Conservation (phyloP, 2,888 invertebrate species). For the Suillia variegata region DNA sequence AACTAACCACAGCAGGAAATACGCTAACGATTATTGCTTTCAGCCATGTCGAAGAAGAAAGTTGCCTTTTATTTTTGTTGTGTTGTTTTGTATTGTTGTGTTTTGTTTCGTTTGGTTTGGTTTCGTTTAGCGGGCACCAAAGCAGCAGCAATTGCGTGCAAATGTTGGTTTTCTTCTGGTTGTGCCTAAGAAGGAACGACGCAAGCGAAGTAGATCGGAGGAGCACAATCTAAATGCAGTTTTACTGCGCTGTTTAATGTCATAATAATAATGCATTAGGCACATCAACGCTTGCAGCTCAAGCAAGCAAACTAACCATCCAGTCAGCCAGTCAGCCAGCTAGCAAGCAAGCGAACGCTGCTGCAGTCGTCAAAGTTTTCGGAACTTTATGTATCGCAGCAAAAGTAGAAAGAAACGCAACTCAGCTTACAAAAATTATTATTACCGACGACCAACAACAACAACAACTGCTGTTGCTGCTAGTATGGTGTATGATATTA, state of each 20-base stretch:
- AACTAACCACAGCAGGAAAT: constrained; percentile 14
- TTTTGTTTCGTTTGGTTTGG: not conserved
- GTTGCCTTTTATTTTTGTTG: constrained; percentile 18
- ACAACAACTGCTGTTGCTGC: no score
- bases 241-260: constrained; percentile 40
- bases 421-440: constrained; percentile 6
- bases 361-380: constrained; percentile 1
- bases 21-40: constrained; percentile 24
- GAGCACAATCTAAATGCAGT: constrained; percentile 18
- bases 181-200: not conserved
- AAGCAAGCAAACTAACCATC: no score
- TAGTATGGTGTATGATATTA: not conserved
- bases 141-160: constrained; percentile 47
- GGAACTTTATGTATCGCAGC: not conserved
- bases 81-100: not conserved
- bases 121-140: not conserved
- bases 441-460: no score
- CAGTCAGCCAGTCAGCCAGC: no score
- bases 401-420: constrained; percentile 2
- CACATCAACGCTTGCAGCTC: constrained; percentile 4
- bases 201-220: no score
- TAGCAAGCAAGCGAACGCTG: no score
- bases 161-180: no score
- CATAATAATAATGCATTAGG: constrained; percentile 40
- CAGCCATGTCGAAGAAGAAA: constrained; percentile 22